Evolutionary conservation across 35 echinoderm and acorn worm species (phyloP).

Genomic region (Ptychodera flava): DNA sequence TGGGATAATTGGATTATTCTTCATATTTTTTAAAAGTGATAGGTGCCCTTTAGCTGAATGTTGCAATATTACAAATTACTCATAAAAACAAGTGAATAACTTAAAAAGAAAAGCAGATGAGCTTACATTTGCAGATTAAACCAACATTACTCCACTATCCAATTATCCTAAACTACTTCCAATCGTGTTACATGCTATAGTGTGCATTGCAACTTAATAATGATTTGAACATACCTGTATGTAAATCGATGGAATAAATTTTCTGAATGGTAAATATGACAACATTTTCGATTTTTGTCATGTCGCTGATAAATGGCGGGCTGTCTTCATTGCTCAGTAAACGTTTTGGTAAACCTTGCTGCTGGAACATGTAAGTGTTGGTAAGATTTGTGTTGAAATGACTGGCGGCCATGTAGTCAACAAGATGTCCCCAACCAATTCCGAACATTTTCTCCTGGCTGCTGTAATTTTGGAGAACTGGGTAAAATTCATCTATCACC

Average conservation of each 20-base stretch:
- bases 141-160: too few species aligned
- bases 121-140: too few species aligned
- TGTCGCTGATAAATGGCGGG: background rate
- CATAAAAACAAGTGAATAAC: too few species aligned
- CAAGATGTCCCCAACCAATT: background rate
- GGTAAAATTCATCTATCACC: background rate
- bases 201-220: too few species aligned
- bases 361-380: background rate
- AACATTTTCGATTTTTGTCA: background rate
- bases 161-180: too few species aligned
- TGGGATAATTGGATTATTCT: too few species aligned
- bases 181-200: too few species aligned
- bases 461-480: background rate
- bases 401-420: background rate
- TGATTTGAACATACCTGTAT: constrained; percentile 1
- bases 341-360: background rate
- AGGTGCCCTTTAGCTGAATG: too few species aligned
- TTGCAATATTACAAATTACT: too few species aligned
- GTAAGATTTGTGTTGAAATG: background rate
- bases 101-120: too few species aligned
- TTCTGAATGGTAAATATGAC: background rate
- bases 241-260: background rate
- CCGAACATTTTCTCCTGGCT: background rate
- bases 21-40: too few species aligned
- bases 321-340: background rate